Conservation (phyloP, 2,113 vertebrate species). For the Chroicocephalus ridibundus region DNA sequence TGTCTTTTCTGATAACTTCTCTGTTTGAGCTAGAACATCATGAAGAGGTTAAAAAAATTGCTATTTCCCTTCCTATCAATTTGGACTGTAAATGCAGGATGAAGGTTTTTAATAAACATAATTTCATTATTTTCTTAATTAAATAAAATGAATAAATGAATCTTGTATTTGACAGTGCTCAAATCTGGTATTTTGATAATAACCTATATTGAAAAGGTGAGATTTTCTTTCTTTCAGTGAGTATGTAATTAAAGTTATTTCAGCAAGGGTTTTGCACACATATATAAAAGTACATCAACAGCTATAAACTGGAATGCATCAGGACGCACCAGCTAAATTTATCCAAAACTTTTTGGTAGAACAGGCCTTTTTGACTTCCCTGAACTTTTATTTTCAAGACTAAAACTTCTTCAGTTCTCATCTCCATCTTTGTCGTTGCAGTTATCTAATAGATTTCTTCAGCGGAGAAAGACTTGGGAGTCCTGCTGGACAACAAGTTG, state of each 20-base stretch:
- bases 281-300: not conserved
- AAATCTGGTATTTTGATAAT: not conserved
- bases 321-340: not conserved
- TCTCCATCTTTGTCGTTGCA: not conserved
- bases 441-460: not conserved
- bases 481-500: not conserved
- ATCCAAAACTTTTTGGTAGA: not conserved
- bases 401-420: not conserved
- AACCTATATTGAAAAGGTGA: not conserved
- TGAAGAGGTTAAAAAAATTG: not conserved
- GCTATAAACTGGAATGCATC: not conserved
- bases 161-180: not conserved
- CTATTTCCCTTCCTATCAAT: not conserved
- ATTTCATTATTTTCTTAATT: not conserved
- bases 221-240: not conserved
- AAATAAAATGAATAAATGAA: not conserved
- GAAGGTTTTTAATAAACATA: not conserved
- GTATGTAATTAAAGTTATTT: not conserved
- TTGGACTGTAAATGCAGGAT: not conserved
- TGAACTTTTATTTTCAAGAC: not conserved
- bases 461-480: not conserved
- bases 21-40: not conserved
- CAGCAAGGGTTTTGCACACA: not conserved
- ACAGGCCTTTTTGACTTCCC: not conserved
- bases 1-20: not conserved